Evolutionary conservation across 2,113 vertebrate species (phyloP).

Genomic region (Origma solitaria): DNA sequence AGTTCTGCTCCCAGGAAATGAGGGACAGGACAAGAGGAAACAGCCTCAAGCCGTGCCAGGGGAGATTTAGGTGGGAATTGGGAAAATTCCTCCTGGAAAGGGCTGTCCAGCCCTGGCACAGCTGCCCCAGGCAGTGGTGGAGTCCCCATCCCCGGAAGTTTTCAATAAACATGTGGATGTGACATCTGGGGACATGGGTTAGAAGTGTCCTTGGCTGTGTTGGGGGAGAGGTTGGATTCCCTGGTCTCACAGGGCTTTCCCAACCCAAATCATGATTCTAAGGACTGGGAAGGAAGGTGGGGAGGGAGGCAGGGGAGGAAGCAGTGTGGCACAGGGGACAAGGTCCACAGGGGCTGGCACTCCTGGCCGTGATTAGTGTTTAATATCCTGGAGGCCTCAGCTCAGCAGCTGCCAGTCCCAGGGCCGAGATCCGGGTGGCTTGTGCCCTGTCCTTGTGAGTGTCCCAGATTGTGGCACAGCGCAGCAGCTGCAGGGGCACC

Average conservation of each 20-base stretch:
- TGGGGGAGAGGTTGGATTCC: neutral
- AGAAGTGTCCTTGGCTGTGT: neutral
- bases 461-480: rapidly evolving
- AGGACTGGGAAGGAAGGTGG: neutral
- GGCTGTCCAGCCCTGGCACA: neutral
- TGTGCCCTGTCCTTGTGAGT: neutral
- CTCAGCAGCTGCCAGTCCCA: neutral
- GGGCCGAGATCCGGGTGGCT: neutral
- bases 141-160: no score
- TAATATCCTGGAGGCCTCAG: neutral
- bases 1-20: neutral
- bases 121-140: neutral
- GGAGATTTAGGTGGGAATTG: neutral
- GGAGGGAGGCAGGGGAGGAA: neutral
- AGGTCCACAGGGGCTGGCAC: neutral
- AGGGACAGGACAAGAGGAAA: neutral
- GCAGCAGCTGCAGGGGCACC: rapidly evolving
- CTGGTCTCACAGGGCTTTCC: neutral
- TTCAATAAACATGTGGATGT: neutral
- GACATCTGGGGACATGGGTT: neutral
- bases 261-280: rapidly evolving
- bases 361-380: neutral
- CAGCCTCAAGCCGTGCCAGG: neutral
- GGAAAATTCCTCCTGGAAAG: neutral
- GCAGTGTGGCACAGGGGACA: neutral